These are phyloP conservation scores for Heteronetta atricapilla DNA, from an alignment of 2,113 vertebrate species.

Conservation along the genomic window DNA sequence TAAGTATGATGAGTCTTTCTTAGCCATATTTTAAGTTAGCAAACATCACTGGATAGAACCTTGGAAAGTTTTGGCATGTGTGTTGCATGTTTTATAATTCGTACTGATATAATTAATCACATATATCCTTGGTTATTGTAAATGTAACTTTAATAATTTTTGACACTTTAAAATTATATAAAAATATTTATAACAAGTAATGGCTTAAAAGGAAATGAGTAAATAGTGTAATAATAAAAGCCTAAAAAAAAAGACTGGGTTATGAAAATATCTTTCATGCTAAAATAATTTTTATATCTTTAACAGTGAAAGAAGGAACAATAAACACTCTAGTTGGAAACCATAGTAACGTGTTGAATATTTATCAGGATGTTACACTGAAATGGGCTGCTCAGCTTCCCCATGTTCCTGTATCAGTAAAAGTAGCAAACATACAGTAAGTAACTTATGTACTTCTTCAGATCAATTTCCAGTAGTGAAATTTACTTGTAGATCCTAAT, in stretches of 20 bases:
- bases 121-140: background rate
- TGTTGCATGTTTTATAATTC: background rate
- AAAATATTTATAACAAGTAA: background rate
- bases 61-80: background rate
- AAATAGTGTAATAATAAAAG: background rate
- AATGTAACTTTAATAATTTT: background rate
- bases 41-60: background rate
- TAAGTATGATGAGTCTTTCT: background rate
- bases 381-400: conserved; percentile 94
- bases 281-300: conserved; percentile 28
- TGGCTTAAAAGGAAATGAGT: background rate
- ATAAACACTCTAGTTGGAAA: conserved; percentile 89
- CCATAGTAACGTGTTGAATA: conserved; percentile 89
- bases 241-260: background rate
- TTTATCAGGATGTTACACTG: conserved; percentile 93
- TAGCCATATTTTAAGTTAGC: background rate
- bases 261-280: background rate
- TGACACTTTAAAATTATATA: background rate
- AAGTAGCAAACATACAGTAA: conserved; percentile 90
- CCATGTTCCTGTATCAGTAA: conserved; percentile 85
- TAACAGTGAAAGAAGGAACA: conserved; percentile 88
- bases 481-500: background rate
- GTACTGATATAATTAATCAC: background rate
- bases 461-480: background rate
- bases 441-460: conserved; percentile 60